Conservation (phyloP, 2,888 invertebrate genomes). For the Lumbricus terrestris region DNA sequence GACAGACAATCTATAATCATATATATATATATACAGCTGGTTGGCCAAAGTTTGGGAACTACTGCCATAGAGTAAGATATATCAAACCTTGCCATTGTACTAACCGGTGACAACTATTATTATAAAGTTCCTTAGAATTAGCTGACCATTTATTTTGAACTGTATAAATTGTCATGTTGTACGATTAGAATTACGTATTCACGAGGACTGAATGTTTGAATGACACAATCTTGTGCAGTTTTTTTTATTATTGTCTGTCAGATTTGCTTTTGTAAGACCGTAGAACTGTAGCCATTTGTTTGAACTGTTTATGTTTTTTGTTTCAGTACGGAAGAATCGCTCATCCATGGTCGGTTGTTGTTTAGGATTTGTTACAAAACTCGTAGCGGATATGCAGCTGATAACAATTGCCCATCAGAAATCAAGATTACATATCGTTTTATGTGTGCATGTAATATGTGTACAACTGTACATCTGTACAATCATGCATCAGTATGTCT, state of each 20-base stretch:
- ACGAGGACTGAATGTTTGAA: background rate
- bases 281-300: background rate
- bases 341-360: conserved; percentile 18
- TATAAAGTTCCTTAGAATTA: background rate
- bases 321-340: conserved; percentile 23
- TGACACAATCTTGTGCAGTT: background rate
- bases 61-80: too few species aligned
- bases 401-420: background rate
- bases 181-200: background rate
- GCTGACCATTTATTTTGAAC: background rate
- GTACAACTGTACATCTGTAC: conserved; percentile 3
- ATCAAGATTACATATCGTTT: background rate
- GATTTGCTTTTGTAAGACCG: background rate
- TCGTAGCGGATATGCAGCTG: background rate
- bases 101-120: background rate
- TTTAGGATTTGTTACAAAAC: conserved; percentile 16
- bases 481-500: background rate
- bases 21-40: too few species aligned
- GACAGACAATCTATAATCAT: too few species aligned
- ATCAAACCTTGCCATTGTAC: too few species aligned
- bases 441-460: background rate
- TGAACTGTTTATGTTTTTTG: conserved; percentile 9
- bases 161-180: background rate
- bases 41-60: too few species aligned
- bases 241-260: background rate